These are phyloP conservation scores for Brevimyrus niger DNA, from an alignment of 2,113 vertebrate genomes.

Conservation along the genomic window DNA sequence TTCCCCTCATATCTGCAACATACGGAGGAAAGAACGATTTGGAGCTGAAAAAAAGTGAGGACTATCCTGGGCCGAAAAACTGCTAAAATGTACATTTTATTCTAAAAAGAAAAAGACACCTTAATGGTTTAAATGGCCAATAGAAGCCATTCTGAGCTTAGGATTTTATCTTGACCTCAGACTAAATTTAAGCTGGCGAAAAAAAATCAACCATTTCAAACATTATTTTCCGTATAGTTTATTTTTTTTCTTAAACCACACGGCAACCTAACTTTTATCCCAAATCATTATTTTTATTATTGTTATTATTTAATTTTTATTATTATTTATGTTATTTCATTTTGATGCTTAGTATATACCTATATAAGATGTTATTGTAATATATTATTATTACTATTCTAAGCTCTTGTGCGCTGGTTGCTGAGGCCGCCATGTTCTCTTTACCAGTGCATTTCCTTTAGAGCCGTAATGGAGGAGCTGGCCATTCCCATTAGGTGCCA, in stretches of 20 bases:
- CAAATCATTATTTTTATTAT: constrained; percentile 9
- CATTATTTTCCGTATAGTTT: not conserved
- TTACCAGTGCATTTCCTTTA: constrained; percentile 79
- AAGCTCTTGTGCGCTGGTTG: constrained; percentile 9
- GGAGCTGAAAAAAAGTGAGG: not conserved
- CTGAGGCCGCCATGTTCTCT: constrained; percentile 27
- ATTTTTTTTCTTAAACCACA: not conserved
- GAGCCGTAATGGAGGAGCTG: constrained; percentile 82
- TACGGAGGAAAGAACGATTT: not conserved
- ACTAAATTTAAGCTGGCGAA: not conserved
- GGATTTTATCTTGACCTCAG: not conserved
- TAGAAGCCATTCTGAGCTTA: not conserved
- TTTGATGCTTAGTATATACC: not conserved
- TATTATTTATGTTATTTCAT: not conserved
- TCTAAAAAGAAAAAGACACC: not conserved
- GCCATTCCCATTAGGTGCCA: constrained; percentile 84
- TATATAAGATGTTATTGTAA: not conserved
- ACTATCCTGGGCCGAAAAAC: not conserved
- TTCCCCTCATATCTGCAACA: not conserved
- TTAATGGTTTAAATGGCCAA: not conserved
- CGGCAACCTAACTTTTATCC: not conserved
- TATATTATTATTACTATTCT: not conserved
- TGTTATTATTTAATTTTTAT: not conserved
- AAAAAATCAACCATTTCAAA: not conserved
- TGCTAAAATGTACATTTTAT: not conserved